These are phyloP conservation scores for Sebastes kiyomatsui DNA, from an alignment of 2,797 vertebrate genomes.

Conservation along the genomic window DNA sequence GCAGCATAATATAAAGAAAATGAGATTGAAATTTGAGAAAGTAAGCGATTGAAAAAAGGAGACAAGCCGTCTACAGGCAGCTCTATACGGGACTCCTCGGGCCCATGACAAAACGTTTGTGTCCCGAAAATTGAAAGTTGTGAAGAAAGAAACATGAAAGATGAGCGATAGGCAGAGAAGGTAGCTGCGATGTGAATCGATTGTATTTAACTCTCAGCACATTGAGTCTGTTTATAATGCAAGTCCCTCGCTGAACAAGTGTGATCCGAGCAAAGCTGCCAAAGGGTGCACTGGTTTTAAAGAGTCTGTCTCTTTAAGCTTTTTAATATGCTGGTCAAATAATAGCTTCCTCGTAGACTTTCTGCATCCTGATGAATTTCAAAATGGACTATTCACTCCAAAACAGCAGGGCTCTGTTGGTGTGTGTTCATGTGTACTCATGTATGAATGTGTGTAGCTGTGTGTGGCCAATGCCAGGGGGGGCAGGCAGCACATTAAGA, in stretches of 20 bases:
- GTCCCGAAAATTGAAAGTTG: conserved; percentile 2
- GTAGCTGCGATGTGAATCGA: not conserved
- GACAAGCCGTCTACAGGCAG: not conserved
- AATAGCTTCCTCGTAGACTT: conserved; percentile 48
- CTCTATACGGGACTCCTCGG: not conserved
- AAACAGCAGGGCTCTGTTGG: conserved; percentile 8
- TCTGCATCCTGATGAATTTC: conserved; percentile 51
- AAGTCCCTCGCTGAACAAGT: conserved; percentile 16
- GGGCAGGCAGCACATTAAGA: conserved; percentile 63
- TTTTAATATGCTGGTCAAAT: conserved; percentile 71
- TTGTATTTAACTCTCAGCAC: conserved; percentile 25
- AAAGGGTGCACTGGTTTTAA: conserved; percentile 15
- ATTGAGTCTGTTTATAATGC: conserved; percentile 21
- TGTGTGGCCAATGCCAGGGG: conserved; percentile 50
- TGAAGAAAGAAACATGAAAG: not conserved
- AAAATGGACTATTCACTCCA: conserved; percentile 54
- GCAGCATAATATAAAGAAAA: not conserved
- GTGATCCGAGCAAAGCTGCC: conserved; percentile 23
- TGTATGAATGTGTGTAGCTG: conserved; percentile 30
- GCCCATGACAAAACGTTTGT: not conserved
- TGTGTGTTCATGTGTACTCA: not conserved
- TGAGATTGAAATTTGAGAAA: not conserved
- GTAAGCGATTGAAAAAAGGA: not conserved
- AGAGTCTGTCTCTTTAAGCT: conserved; percentile 49
- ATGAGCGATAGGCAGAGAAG: not conserved